Evolutionary conservation across 2,113 vertebrate species (phyloP).

Genomic region (Calyptomena viridis): DNA sequence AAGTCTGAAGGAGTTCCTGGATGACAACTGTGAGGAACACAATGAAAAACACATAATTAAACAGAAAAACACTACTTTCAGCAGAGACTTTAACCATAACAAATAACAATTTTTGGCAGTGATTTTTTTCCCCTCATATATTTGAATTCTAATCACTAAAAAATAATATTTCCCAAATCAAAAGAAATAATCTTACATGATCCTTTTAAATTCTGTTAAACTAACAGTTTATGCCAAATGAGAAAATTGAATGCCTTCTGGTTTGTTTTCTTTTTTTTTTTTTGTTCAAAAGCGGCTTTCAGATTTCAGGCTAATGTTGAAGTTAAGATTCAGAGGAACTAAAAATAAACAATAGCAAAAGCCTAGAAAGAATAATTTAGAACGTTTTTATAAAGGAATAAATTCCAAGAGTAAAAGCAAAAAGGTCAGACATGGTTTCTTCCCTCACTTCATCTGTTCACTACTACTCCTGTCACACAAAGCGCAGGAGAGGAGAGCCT

Average conservation of each 20-base stretch:
- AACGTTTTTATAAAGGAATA: not conserved
- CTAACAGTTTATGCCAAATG: not conserved
- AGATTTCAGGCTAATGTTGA: not conserved
- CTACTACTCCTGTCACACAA: not conserved
- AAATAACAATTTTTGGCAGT: not conserved
- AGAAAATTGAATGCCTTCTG: not conserved
- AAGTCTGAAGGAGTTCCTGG: not conserved
- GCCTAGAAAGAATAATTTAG: not conserved
- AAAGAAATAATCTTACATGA: not conserved
- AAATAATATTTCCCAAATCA: not conserved
- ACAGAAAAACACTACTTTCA: not conserved
- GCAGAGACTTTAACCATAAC: not conserved
- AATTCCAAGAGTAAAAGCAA: not conserved
- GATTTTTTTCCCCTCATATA: not conserved
- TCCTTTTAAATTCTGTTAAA: not conserved
- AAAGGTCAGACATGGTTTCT: not conserved
- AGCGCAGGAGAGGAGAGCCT: not conserved
- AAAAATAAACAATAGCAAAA: not conserved
- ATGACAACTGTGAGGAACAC: conserved; percentile 6
- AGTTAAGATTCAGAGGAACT: not conserved
- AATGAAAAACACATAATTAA: not conserved
- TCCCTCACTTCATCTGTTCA: not conserved
- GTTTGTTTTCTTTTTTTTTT: no score
- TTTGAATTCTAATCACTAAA: not conserved
- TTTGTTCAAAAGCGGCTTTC: not conserved